Percentiles rank a stretch among this genome's conserved stretches.
These are phyloP conservation scores for Odontamblyopus lacepedii DNA, from an alignment of 2,797 vertebrate genomes.

Conservation along the genomic window DNA sequence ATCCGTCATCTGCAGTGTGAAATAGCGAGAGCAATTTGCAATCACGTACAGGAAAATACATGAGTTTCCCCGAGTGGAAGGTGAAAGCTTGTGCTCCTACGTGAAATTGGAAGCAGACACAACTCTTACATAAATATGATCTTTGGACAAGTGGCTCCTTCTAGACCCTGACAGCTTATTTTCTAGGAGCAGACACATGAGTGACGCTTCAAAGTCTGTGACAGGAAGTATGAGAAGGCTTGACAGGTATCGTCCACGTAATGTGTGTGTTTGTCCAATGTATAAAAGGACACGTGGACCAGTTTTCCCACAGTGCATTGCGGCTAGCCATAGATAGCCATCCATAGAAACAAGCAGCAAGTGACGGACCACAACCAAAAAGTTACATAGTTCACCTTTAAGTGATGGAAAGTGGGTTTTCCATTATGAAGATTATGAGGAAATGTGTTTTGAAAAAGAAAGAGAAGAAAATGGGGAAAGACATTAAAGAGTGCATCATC, in stretches of 20 bases:
- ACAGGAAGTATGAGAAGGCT: slow-evolving; percentile 47
- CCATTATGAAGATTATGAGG: slow-evolving; percentile 41
- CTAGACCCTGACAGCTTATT: slow-evolving; percentile 69
- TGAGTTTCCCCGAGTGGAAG: slow-evolving; percentile 68
- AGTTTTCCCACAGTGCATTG: slow-evolving; percentile 27
- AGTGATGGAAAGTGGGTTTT: slow-evolving; percentile 50
- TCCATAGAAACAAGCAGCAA: too few relatives aligned
- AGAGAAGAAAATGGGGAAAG: slow-evolving; percentile 20
- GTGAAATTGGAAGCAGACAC: slow-evolving; percentile 71
- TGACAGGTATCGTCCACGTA: slow-evolving; percentile 29
- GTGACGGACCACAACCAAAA: too few relatives aligned
- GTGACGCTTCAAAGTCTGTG: slow-evolving; percentile 63
- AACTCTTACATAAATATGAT: slow-evolving; percentile 75
- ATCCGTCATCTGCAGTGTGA: slow-evolving; percentile 55
- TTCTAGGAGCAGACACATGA: slow-evolving; percentile 60
- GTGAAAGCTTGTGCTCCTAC: slow-evolving; percentile 69
- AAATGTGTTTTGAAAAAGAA: slow-evolving; percentile 32
- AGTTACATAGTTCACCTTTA: slow-evolving; percentile 18
- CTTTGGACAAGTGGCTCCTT: slow-evolving; percentile 62
- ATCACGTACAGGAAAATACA: slow-evolving; percentile 61
- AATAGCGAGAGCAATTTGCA: slow-evolving; percentile 64
- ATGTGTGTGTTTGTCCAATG: slow-evolving; percentile 16
- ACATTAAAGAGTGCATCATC: slow-evolving; percentile 14
- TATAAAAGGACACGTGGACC: slow-evolving; percentile 27
- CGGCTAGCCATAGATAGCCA: background rate